Conservation (phyloP, 1,140 invertebrate species). For the Sycobia sp. region DNA sequence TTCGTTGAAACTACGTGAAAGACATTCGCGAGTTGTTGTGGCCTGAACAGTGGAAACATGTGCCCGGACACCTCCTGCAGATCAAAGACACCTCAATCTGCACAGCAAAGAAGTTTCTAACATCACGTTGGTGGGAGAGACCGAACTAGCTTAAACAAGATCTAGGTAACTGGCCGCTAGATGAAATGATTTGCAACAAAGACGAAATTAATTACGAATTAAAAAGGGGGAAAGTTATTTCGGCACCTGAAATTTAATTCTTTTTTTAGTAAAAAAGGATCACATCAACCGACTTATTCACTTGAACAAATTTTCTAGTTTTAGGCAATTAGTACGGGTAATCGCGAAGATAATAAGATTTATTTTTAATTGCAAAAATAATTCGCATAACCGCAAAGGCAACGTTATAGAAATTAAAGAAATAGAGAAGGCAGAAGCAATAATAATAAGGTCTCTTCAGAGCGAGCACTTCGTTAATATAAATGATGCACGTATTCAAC, state of each 20-base stretch:
- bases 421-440: not conserved
- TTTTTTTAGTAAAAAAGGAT: not conserved
- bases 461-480: too few species aligned
- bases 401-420: not conserved
- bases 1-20: not conserved
- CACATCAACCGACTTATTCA: not conserved
- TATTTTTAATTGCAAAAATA: too few species aligned
- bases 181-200: constrained; percentile 19
- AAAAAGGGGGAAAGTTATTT: too few species aligned
- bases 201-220: constrained; percentile 18
- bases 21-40: not conserved
- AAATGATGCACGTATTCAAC: not conserved
- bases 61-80: not conserved
- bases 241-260: too few species aligned
- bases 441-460: not conserved
- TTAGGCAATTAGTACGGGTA: not conserved
- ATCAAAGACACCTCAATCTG: not conserved
- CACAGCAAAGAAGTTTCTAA: constrained; percentile 36
- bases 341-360: not conserved
- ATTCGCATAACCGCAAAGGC: not conserved
- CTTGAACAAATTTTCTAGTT: not conserved
- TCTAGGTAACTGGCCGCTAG: constrained; percentile 37
- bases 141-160: constrained; percentile 42
- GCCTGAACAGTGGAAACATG: constrained; percentile 32
- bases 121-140: constrained; percentile 52